Base-by-base conservation (phyloP, 2,113 vertebrate species). In the Acanthochromis polyacanthus region DNA sequence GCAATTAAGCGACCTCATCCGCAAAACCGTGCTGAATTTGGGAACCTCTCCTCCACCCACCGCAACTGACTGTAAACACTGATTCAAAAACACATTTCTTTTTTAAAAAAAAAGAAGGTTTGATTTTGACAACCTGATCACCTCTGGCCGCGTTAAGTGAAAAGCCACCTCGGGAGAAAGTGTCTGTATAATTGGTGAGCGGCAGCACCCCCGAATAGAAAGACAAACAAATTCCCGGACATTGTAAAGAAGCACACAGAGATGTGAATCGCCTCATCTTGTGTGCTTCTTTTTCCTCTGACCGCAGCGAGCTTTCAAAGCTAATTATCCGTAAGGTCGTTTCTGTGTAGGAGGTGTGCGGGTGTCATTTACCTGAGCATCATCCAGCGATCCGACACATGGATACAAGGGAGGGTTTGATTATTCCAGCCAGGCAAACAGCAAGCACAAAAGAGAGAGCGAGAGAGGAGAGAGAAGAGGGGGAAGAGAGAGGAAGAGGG, bases 351-450 rank as follows among this genome's bases (percentile, higher is more conserved):
- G 84, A 88, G 86, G 90, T 80, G 90, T 28, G 86, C 78, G 80
- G 32, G 76, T 82, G 84, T 81, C 89, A 72, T 90, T 92, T 94
- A 94, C 93, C 93, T 94, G 93, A 17, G 75, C 90, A 81, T 91
- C 88, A 92, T 82, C 88, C 89, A 61, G 90, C 91, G 84, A 89
- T 90, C 91, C 89, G 81, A 91, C 90, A 93, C 91, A 93, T 90
- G 88, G 85, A 85, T 14, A 71, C 80, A 20, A 20, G 61, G 60
- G 81, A 63, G 56, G 82, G 70, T 17, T 75, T 51, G 78, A 81
- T 83, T 90, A 93, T 89, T 90, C 92, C 89, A 81, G 69, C 77
- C 73, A 71, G 78, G 43, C 46, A 52, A 64, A 58, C 52, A 46
- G 45, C 63, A 56, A 43, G 63, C 81, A 74, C 71, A 75, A 61